Conservation (phyloP, 92 coral and sea anemone genomes). For the Paragorgia papillata region DNA sequence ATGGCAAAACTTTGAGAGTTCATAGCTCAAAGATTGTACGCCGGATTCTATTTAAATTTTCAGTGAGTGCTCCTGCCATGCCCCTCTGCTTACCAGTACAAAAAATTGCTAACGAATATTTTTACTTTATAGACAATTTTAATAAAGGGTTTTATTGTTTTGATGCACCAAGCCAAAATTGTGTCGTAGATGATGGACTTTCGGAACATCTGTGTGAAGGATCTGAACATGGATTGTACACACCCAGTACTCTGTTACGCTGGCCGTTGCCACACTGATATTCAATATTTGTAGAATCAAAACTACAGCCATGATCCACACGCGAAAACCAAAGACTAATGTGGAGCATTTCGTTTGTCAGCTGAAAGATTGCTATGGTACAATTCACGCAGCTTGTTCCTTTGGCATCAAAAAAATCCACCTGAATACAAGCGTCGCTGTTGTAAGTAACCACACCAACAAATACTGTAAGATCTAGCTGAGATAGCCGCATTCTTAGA, state of each 20-base stretch:
- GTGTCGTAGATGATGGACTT: not conserved
- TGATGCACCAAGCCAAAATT: constrained; percentile 4
- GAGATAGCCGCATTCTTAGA: not conserved
- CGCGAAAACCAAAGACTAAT: not conserved
- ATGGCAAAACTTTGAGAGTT: no score
- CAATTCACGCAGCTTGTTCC: not conserved
- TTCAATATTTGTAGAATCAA: not conserved
- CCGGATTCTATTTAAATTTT: no score
- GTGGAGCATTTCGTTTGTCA: not conserved
- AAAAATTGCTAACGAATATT: no score
- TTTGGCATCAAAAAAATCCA: not conserved
- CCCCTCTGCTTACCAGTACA: no score
- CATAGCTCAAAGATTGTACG: no score
- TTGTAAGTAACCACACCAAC: not conserved
- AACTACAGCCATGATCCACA: not conserved
- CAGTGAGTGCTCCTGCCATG: no score
- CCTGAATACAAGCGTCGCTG: not conserved
- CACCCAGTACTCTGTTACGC: not conserved
- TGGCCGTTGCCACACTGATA: not conserved
- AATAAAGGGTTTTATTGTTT: not conserved
- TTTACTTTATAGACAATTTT: no score
- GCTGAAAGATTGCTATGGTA: not conserved
- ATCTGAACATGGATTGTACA: not conserved
- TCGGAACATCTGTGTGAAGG: constrained; percentile 7
- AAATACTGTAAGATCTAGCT: not conserved